Percentiles rank a stretch among this genome's conserved stretches.
phyloP scores from a whole-genome alignment of 2,797 vertebrate species.

The Oceanodroma leucorhoa region DNA sequence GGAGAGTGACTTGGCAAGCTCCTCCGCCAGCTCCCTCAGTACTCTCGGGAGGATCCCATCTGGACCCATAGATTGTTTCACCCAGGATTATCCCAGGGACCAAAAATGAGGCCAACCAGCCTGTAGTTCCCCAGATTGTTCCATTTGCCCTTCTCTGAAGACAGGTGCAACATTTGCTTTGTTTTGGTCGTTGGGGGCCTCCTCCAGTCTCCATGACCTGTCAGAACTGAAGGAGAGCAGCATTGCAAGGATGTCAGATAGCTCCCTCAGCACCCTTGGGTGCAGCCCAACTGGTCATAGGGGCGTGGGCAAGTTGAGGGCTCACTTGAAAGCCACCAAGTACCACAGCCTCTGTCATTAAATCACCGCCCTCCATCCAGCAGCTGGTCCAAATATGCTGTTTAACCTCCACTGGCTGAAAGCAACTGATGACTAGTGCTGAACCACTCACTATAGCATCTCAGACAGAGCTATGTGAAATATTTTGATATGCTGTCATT shows the following conservation, averaged over 20 bases:
- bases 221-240: background rate
- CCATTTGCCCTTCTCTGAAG: background rate
- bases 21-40: too few species aligned
- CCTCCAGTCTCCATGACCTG: background rate
- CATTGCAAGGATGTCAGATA: accelerated
- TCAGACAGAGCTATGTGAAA: background rate
- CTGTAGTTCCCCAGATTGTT: background rate
- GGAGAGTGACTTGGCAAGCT: too few species aligned
- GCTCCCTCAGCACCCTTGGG: background rate
- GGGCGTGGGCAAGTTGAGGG: accelerated
- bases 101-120: background rate
- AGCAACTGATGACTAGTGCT: background rate
- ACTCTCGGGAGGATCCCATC: too few species aligned
- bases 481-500: background rate
- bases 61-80: background rate
- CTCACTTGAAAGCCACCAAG: background rate
- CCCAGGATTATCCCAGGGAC: background rate
- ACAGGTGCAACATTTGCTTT: background rate
- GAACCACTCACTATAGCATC: background rate
- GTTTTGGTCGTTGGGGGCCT: background rate
- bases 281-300: background rate
- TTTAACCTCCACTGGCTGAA: background rate
- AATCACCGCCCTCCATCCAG: background rate
- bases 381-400: background rate
- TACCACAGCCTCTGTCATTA: background rate